Conservation (phyloP, 2,888 invertebrate species). For the Muscina levida region DNA sequence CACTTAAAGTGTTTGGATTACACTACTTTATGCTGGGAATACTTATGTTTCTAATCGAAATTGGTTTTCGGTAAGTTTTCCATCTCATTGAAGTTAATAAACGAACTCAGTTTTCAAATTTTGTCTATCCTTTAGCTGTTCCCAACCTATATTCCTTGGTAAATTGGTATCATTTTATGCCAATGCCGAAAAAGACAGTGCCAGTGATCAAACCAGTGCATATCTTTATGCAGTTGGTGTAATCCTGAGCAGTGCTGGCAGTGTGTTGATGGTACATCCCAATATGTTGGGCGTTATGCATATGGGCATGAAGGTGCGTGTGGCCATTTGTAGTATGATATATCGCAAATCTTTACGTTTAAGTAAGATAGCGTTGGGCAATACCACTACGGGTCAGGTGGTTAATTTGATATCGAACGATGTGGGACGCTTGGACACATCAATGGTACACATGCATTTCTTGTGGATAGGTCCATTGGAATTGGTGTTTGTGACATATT, state of each 20-base stretch:
- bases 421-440: conserved; percentile 85
- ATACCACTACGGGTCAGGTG: conserved; percentile 87
- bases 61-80: conserved; percentile 40
- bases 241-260: conserved; percentile 85
- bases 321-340: conserved; percentile 85
- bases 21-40: conserved; percentile 82
- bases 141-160: conserved; percentile 84
- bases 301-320: conserved; percentile 85
- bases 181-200: conserved; percentile 54
- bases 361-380: conserved; percentile 86
- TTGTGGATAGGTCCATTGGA: conserved; percentile 94
- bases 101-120: conserved; percentile 77
- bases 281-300: conserved; percentile 88
- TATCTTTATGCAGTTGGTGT: conserved; percentile 88
- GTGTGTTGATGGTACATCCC: conserved; percentile 90
- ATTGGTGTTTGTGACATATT: conserved; percentile 87
- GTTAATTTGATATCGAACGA: conserved; percentile 97
- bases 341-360: conserved; percentile 85
- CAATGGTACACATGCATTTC: conserved; percentile 92
- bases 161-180: conserved; percentile 83
- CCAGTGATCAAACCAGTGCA: conserved; percentile 81
- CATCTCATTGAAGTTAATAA: neutral
- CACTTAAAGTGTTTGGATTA: conserved; percentile 83
- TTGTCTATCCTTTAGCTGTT: no score
- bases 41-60: conserved; percentile 77